A percentile compares a stretch with the other conserved stretches of the same genome.
phyloP scores from a whole-genome alignment of 2,888 invertebrate species.

The Ecliptopera silaceata region DNA sequence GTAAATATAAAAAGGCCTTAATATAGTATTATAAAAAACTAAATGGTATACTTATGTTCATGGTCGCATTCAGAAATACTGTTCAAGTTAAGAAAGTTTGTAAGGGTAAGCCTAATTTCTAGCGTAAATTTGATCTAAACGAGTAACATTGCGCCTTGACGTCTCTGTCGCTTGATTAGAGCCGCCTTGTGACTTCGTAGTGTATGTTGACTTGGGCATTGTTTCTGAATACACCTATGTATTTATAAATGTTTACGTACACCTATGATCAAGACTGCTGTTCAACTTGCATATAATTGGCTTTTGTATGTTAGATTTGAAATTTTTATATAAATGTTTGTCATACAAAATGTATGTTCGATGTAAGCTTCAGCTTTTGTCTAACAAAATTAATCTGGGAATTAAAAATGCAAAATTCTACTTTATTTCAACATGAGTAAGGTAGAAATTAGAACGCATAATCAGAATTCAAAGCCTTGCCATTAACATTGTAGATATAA shows the following conservation, averaged over 20 bases:
- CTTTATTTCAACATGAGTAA: conserved; percentile 5
- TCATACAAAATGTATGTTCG: conserved; percentile 24
- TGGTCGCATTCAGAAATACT: no score
- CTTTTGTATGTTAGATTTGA: conserved; percentile 7
- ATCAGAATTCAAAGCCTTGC: conserved; percentile 14
- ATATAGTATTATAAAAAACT: no score
- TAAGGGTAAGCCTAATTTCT: no score
- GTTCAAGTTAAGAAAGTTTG: no score
- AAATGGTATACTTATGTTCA: no score
- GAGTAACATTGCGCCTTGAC: no score
- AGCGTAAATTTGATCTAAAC: no score
- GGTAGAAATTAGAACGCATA: conserved; percentile 16
- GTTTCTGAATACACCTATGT: background rate
- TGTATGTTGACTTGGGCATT: no score
- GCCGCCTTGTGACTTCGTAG: no score
- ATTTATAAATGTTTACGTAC: background rate
- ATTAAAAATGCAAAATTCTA: conserved; percentile 5
- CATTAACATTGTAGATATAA: conserved; percentile 36
- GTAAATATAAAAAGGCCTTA: no score
- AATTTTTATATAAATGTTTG: conserved; percentile 6
- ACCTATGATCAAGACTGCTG: background rate
- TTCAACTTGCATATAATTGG: conserved; percentile 7
- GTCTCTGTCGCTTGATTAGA: no score
- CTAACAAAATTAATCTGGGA: conserved; percentile 9
- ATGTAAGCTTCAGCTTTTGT: conserved; percentile 31